A percentile compares a stretch with the other conserved stretches of the same genome.
Conservation (phyloP, 2,797 vertebrate genomes). For the Argya squamiceps region DNA sequence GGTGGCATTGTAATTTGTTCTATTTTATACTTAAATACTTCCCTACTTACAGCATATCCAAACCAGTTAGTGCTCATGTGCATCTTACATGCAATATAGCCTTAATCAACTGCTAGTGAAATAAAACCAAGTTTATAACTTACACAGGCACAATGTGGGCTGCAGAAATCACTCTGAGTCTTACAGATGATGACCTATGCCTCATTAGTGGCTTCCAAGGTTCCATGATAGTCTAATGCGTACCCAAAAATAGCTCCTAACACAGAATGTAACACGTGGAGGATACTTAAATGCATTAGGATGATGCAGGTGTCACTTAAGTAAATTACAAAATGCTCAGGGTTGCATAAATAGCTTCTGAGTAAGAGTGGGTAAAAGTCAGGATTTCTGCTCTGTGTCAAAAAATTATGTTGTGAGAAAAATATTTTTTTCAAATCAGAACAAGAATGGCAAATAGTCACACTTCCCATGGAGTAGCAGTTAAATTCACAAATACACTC, state of each 20-base stretch:
- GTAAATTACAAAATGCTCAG: neutral
- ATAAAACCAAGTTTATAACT: neutral
- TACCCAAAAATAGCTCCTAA: neutral
- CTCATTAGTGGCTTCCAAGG: neutral
- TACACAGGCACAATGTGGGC: neutral
- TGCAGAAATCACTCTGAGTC: neutral
- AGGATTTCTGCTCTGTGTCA: neutral
- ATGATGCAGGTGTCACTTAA: neutral
- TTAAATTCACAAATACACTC: neutral
- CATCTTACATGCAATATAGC: neutral
- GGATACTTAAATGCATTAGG: neutral
- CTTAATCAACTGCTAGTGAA: neutral
- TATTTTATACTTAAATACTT: neutral
- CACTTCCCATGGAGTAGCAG: neutral
- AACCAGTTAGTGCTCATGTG: neutral
- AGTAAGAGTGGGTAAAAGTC: neutral
- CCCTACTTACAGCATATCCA: neutral
- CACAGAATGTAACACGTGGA: neutral
- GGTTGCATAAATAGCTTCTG: neutral
- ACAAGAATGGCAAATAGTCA: neutral
- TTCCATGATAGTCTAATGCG: neutral
- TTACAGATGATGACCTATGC: neutral
- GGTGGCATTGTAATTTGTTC: neutral
- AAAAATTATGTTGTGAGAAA: neutral
- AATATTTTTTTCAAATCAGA: neutral